Evolutionary conservation across 1,140 invertebrate genomes (phyloP), one percentile per base, ranked within the genome.

Genomic region (Helicoverpa zea): DNA sequence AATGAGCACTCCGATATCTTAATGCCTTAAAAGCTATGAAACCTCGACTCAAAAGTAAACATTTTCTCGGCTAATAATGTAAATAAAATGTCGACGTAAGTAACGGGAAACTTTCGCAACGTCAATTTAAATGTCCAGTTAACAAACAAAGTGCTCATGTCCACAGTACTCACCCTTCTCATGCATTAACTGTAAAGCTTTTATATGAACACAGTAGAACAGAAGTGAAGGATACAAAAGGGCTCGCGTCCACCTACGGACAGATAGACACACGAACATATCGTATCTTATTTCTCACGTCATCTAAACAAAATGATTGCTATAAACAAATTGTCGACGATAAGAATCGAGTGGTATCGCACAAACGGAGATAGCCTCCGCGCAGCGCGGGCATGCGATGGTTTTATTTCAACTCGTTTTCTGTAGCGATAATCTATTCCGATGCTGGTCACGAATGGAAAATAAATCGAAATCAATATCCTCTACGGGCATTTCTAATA

Each of bases 401-500:
- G 47, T 83, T 76, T 56, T 80, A 79, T 75, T 63, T 78, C 47
- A 77, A 85, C 87, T 87, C 80, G 89, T 87, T 88, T 88, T 82
- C 82, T 84, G 83, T 84, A 84, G 75, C 88, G 85, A 90, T 90
- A 89, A 91, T 90, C 87, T 88, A 87, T 86, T 83, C 81, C 79
- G 80, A 89, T 83, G 82, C 86, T 75, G 83, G 86, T 89, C 87
- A 88, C 88, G 86, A 89, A 90, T 85, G 81, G 84, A 89, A 89
- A 90, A 91, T 91, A 91, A 91, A 90, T 90, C 87, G 90, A 85
- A 91, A 91, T 91, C 90, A 91, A 90, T 91, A 91, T 90, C 80
- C 75, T 84, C 81, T 76, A 81, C 79, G 78, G 84, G 81, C 83
- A 86, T 87, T 87, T 89, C 87, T 90, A 89, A 90, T 90, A 87